Evolutionary conservation across 2,888 invertebrate genomes (phyloP).

Genomic region (Sinohyriopsis cumingii): DNA sequence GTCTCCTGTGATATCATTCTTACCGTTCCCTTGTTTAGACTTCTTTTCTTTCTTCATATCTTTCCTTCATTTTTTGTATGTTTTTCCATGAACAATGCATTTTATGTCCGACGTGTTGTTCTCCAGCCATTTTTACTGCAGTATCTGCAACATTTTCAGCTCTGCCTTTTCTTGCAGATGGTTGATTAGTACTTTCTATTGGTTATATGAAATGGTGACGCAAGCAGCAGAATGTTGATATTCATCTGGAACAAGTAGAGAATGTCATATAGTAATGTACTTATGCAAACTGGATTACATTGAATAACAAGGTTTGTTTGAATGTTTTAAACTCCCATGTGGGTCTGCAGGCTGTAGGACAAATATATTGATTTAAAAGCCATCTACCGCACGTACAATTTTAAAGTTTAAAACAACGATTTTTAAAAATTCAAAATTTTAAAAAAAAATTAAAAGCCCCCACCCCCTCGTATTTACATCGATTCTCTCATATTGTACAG

Average conservation of each 20-base stretch:
- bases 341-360: too few relatives aligned
- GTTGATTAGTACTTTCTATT: slow-evolving; percentile 23
- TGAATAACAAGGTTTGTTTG: too few relatives aligned
- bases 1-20: slow-evolving; percentile 12
- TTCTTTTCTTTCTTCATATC: neutral
- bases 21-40: slow-evolving; percentile 2
- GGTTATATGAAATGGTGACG: slow-evolving; percentile 36
- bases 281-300: too few relatives aligned
- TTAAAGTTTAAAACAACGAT: too few relatives aligned
- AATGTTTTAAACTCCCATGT: too few relatives aligned
- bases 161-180: slow-evolving; percentile 31
- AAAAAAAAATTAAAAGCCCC: too few relatives aligned
- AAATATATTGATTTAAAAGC: too few relatives aligned
- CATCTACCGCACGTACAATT: too few relatives aligned
- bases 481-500: too few relatives aligned
- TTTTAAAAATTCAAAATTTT: too few relatives aligned
- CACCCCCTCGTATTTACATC: too few relatives aligned
- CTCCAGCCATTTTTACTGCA: slow-evolving; percentile 8
- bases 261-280: too few relatives aligned
- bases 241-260: slow-evolving; percentile 31
- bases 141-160: slow-evolving; percentile 9
- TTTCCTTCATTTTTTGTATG: slow-evolving; percentile 12
- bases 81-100: slow-evolving; percentile 8
- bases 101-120: slow-evolving; percentile 17
- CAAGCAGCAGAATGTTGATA: slow-evolving; percentile 49